A percentile compares a stretch with the other conserved stretches of the same genome.
These are phyloP conservation scores for Prolemur simus DNA, from an alignment of 2,113 vertebrate species.

Conservation along the genomic window DNA sequence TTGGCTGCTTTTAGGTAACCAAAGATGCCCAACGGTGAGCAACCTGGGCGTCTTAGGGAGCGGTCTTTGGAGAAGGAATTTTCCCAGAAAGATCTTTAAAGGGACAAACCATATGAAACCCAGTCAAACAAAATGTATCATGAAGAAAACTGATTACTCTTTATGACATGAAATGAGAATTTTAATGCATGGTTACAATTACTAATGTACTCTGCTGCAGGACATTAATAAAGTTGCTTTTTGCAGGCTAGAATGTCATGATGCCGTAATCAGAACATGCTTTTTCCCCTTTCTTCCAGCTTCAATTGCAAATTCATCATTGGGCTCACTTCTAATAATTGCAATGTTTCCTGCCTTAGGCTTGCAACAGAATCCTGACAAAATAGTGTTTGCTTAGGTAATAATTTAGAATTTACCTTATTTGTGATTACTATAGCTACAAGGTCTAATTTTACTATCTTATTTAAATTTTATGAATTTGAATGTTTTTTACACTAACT, in stretches of 20 bases:
- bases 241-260: slow-evolving; percentile 74
- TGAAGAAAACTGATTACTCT: slow-evolving; percentile 31
- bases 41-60: neutral
- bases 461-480: slow-evolving; percentile 79
- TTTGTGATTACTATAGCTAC: slow-evolving; percentile 78
- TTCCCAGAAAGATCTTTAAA: neutral
- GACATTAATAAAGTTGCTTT: slow-evolving; percentile 84
- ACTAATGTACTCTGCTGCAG: slow-evolving; percentile 79
- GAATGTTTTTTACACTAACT: slow-evolving; percentile 76
- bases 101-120: slow-evolving; percentile 5
- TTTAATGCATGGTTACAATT: slow-evolving; percentile 74
- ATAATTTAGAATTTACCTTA: slow-evolving; percentile 72
- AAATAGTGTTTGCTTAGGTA: slow-evolving; percentile 77
- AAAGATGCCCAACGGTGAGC: neutral
- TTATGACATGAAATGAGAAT: slow-evolving; percentile 38
- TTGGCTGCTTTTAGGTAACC: neutral
- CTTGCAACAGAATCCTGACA: slow-evolving; percentile 74
- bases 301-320: slow-evolving; percentile 80
- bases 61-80: neutral
- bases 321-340: slow-evolving; percentile 76
- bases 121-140: neutral
- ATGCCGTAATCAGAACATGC: slow-evolving; percentile 72
- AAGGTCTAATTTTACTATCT: slow-evolving; percentile 79
- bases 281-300: neutral
- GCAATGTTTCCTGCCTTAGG: slow-evolving; percentile 76